Percentiles rank a stretch among this genome's conserved stretches.
Conservation (phyloP, 2,113 vertebrate species). For the Serinus canaria region DNA sequence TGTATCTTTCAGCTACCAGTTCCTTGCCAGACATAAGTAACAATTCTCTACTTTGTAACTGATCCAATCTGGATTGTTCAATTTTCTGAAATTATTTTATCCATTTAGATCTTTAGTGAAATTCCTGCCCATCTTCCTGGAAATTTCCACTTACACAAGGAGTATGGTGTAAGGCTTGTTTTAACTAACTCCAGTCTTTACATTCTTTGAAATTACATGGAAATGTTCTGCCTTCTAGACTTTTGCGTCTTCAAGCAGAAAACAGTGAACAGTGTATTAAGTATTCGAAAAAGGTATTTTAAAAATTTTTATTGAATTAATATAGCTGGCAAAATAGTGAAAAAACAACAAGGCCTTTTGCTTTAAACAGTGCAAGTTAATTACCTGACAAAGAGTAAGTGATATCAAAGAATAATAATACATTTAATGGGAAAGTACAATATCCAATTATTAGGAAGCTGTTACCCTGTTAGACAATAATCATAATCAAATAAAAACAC, state of each 20-base stretch:
- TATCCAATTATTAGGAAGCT: not conserved
- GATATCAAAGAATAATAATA: not conserved
- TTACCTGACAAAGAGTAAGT: not conserved
- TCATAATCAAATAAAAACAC: not conserved
- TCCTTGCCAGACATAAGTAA: constrained; percentile 51
- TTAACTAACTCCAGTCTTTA: not conserved
- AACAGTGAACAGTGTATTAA: not conserved
- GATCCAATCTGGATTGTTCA: not conserved
- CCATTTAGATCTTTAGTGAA: constrained; percentile 19
- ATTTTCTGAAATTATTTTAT: constrained; percentile 41
- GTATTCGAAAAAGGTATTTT: not conserved
- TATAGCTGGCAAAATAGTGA: not conserved
- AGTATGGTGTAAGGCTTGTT: not conserved
- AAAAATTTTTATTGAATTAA: not conserved
- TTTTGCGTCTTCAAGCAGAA: not conserved
- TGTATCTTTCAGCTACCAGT: constrained; percentile 9
- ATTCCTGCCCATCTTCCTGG: not conserved
- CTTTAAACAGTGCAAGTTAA: not conserved
- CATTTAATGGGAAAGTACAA: not conserved
- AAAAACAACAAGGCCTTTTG: not conserved
- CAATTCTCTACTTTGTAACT: constrained; percentile 9
- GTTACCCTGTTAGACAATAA: not conserved
- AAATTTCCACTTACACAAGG: not conserved
- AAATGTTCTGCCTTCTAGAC: not conserved
- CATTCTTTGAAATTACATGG: not conserved